Evolutionary conservation across 2,888 invertebrate species (phyloP), one percentile per base, ranked within the genome.

Genomic region (Sipha maydis): DNA sequence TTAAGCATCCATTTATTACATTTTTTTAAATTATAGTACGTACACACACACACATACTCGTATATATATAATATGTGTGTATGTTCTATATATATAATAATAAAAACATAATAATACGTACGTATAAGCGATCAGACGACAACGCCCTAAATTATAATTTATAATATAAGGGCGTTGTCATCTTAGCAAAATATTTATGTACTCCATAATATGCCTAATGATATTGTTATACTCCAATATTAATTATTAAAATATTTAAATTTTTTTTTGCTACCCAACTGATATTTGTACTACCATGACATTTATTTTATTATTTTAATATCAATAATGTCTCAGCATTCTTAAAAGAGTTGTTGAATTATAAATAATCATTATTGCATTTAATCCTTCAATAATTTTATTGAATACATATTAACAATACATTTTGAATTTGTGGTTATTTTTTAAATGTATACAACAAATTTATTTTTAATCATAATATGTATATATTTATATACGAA

Each of bases 91-190:
- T 41, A 48, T 56, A 19, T 21, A 48, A 48, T 48, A 56, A 21
- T n/a, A 56, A 21, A 19, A 19, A 56, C 25, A 11, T 56, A 8
- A 61, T 21, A 61, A 61, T 25, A 61, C 21, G 61, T 28, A 69
- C 4, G 17, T 28, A 69, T 28, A 28, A 0, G 28, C n/a, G 34
- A 73, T 34, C 73, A 34, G 73, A 83, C 76, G 76, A 14, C 76
- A 48, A 77, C 84, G 84, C 76, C 76, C 61, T n/a, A 61, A 61
- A 61, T 61, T n/a, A 67, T 38, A 28, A 34, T 54, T 61, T 17
- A 67, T 73, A 67, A 80, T 41, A 41, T 48, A 41, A 76, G 84
- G 84, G 84, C 84, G 76, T 85, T 67, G 76, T 67, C 67, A 25
- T 77, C 31, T 2, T 34, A 25, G 31, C 14, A 25, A 3, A 76